Evolutionary conservation across 2,888 invertebrate species (phyloP).

Genomic region (Scaptomyza caliginosa): DNA sequence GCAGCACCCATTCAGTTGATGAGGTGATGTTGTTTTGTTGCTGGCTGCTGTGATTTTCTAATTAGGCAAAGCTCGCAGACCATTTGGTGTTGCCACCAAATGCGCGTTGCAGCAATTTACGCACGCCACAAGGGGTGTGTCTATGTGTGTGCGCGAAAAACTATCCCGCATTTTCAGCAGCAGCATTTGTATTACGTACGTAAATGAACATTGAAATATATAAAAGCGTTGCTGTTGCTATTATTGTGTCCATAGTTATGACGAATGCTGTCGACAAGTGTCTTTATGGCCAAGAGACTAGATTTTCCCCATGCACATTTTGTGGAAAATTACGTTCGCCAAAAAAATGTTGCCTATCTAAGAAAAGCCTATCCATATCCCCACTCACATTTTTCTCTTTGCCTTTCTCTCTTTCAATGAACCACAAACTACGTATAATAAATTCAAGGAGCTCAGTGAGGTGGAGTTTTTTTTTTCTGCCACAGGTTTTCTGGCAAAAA

Average conservation of each 20-base stretch:
- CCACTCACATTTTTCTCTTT: background rate
- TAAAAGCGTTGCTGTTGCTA: background rate
- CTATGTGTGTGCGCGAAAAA: background rate
- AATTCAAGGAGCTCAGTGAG: conserved; percentile 63
- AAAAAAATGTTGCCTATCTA: conserved; percentile 10
- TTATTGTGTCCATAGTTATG: conserved; percentile 59
- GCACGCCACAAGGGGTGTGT: conserved; percentile 19
- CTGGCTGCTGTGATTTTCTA: conserved; percentile 69
- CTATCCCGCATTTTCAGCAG: background rate
- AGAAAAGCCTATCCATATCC: background rate
- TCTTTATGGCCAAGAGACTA: conserved; percentile 58
- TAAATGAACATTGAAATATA: conserved; percentile 68
- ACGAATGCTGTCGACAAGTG: conserved; percentile 56
- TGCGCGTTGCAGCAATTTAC: conserved; percentile 58
- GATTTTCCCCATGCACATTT: conserved; percentile 49
- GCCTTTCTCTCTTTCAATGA: background rate
- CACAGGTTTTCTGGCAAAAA: conserved; percentile 39
- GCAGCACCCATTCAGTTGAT: background rate
- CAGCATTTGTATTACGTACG: conserved; percentile 35
- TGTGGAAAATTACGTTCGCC: conserved; percentile 40
- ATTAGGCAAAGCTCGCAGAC: conserved; percentile 64
- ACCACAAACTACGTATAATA: conserved; percentile 56
- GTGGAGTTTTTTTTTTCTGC: conserved; percentile 15
- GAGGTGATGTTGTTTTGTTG: conserved; percentile 6
- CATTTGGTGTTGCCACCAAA: conserved; percentile 60